Conservation (phyloP, 2,113 vertebrate genomes). For the Butorides virescens region DNA sequence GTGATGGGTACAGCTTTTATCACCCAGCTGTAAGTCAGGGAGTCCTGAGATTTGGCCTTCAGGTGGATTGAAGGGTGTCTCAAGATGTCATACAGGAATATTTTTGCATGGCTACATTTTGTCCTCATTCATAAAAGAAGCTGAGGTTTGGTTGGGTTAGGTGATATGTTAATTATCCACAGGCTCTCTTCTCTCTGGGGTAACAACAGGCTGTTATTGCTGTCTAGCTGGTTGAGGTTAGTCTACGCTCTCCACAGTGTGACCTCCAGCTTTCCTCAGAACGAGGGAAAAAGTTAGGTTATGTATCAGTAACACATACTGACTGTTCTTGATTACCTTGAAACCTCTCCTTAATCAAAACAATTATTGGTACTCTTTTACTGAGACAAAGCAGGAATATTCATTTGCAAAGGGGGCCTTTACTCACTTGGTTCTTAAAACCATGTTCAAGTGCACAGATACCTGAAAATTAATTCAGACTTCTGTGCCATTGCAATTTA, state of each 20-base stretch:
- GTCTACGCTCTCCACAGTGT: not conserved
- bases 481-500: not conserved
- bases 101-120: not conserved
- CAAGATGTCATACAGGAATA: not conserved
- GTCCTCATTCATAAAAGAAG: not conserved
- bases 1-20: not conserved
- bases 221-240: not conserved
- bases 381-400: not conserved
- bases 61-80: not conserved
- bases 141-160: rapidly evolving
- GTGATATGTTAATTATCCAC: not conserved
- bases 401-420: not conserved
- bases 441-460: not conserved
- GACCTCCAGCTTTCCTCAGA: not conserved
- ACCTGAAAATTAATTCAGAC: not conserved
- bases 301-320: not conserved
- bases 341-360: not conserved
- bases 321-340: not conserved
- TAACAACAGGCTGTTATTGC: not conserved
- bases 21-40: not conserved
- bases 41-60: not conserved
- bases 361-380: not conserved
- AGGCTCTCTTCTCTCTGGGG: not conserved
- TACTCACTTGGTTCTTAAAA: not conserved
- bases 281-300: not conserved